Base-by-base conservation (phyloP, 1,140 invertebrate species). In the Olivierus martensii region DNA sequence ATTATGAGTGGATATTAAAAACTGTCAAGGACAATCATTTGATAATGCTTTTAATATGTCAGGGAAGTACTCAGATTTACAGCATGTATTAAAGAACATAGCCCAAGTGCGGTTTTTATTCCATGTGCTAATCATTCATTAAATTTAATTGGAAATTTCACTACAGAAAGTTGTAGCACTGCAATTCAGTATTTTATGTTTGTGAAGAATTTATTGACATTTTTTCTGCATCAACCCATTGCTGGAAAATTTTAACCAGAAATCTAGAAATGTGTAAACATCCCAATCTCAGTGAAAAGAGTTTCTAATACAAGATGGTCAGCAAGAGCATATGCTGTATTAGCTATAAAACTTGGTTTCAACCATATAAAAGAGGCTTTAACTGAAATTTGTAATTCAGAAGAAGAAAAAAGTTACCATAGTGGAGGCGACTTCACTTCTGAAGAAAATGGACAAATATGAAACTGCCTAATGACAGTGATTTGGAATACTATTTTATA, bases 11-110 rank as follows among this genome's bases (percentile, higher is more conserved):
- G 48, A 58, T 28, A 51, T 62, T 48, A 39, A 15, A 17, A 41
- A 62, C 43, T 62, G 58, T 36, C 35, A 47, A 35, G 60, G 56
- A 17, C 60, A 64, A 47, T 55, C 53, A n/a, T 62, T 58, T 41
- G 59, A 64, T 43, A 63, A 59, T 44, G 59, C 60, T 3, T 47
- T 44, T 17, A 46, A 52, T 46, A 64, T 62, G 61, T 49, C 55
- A 36, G 63, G 62, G 9, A 45, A 42, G 36, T 59, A 59, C 22
- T 49, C 43, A n/a, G 62, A 57, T 22, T 22, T 52, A 5, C 51
- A 52, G 51, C 51, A 28, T 28, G 44, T 35, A 52, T 52, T 47
- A 47, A 46, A 36, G 51, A 47, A 47, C 35, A 46, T 11, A 52
- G 44, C 17, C 42, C 35, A 39, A 43, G 36, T 28, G 43, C 42